phyloP scores from a whole-genome alignment of 2,888 invertebrate genomes.

The Calameuta idolon region DNA sequence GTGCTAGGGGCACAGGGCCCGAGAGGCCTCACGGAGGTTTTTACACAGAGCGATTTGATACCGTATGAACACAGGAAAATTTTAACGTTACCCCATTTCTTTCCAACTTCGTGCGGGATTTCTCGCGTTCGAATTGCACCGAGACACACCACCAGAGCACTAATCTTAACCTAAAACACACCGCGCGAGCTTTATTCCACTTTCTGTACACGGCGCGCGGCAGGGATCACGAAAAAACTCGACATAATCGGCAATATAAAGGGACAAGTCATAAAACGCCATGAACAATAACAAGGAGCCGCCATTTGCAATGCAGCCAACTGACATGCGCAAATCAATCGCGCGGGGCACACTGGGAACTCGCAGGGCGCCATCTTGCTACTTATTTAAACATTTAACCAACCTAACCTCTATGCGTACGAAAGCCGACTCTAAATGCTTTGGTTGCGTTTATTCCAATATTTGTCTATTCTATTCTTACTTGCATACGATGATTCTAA shows the following conservation, averaged over 20 bases:
- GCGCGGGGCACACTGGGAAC: conserved; percentile 63
- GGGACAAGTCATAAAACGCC: conserved; percentile 74
- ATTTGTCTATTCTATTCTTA: neutral
- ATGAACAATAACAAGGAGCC: conserved; percentile 99
- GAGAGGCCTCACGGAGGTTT: conserved; percentile 35
- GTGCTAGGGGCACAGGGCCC: conserved; percentile 17
- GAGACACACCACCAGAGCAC: conserved; percentile 53
- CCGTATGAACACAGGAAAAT: conserved; percentile 60
- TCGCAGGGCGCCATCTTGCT: conserved; percentile 61
- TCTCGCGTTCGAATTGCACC: conserved; percentile 54
- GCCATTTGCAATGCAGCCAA: conserved; percentile 95
- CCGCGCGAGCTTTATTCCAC: conserved; percentile 55
- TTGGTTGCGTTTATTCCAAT: neutral
- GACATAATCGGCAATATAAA: conserved; percentile 65
- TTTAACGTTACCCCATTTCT: conserved; percentile 66
- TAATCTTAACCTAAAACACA: conserved; percentile 53
- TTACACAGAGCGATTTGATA: conserved; percentile 49
- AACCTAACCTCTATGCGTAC: conserved; percentile 28
- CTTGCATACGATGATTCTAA: neutral
- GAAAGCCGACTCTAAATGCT: neutral
- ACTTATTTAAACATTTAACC: conserved; percentile 45
- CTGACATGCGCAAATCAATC: conserved; percentile 78
- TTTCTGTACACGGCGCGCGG: conserved; percentile 57
- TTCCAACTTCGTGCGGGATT: conserved; percentile 60
- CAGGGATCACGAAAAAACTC: conserved; percentile 58